Evolutionary conservation across 2,797 vertebrate genomes (phyloP).

Genomic region (Pseudocheirus occidentalis): DNA sequence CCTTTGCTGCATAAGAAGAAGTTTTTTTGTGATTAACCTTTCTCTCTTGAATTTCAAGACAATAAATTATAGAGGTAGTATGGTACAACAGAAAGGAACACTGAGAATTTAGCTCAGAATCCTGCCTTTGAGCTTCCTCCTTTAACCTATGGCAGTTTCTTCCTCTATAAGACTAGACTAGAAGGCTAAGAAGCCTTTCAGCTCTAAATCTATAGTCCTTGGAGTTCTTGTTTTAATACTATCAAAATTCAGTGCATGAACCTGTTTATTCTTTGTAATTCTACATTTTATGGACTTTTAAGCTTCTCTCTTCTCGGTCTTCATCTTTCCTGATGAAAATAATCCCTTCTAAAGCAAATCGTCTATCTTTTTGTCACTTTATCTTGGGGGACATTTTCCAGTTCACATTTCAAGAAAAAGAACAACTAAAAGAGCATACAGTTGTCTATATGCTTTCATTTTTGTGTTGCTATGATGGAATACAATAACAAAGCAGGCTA

Average conservation of each 20-base stretch:
- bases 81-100: background rate
- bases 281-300: background rate
- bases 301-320: background rate
- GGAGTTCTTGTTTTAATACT: too few relatives aligned
- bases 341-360: background rate
- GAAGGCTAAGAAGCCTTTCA: background rate
- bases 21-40: background rate
- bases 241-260: background rate
- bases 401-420: background rate
- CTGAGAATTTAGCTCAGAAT: background rate
- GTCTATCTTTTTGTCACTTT: background rate
- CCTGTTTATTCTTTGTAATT: background rate
- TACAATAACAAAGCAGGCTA: background rate
- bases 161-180: background rate
- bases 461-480: background rate
- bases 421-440: background rate
- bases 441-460: background rate
- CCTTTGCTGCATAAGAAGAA: background rate
- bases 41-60: background rate
- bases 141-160: too few relatives aligned
- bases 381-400: background rate
- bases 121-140: background rate
- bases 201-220: background rate
- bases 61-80: background rate
- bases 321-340: background rate